Evolutionary conservation across 2,113 vertebrate genomes (phyloP).

Genomic region (Saimiri boliviensis): DNA sequence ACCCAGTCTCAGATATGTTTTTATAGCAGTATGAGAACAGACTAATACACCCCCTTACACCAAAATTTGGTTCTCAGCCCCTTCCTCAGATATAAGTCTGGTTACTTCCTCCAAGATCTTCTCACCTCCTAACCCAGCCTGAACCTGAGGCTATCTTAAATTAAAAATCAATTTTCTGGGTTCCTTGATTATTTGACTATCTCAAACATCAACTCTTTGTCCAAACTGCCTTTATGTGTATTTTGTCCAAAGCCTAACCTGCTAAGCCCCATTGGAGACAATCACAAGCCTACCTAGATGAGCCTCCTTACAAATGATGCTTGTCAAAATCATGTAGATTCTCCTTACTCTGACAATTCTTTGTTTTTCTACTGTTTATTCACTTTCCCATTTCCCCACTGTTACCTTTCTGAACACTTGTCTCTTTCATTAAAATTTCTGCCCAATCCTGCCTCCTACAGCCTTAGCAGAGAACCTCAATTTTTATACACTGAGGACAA

Average conservation of each 20-base stretch:
- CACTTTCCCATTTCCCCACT: background rate
- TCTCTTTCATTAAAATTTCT: conserved; percentile 30
- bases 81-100: conserved; percentile 12
- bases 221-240: background rate
- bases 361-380: background rate
- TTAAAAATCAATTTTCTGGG: background rate
- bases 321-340: background rate
- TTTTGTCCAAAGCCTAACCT: background rate
- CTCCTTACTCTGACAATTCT: background rate
- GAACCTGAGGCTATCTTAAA: background rate
- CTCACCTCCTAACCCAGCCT: background rate
- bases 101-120: background rate
- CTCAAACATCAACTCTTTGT: background rate
- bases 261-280: background rate
- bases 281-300: background rate
- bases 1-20: no score
- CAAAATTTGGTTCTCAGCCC: background rate
- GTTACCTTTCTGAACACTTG: conserved; percentile 38
- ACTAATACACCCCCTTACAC: background rate
- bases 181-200: background rate
- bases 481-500: background rate
- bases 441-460: background rate
- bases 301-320: background rate
- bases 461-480: background rate
- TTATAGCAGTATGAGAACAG: no score